Percentiles rank a stretch among this genome's conserved stretches.
Conservation (phyloP, 2,797 vertebrate genomes). For the Tiaroga cobitis region DNA sequence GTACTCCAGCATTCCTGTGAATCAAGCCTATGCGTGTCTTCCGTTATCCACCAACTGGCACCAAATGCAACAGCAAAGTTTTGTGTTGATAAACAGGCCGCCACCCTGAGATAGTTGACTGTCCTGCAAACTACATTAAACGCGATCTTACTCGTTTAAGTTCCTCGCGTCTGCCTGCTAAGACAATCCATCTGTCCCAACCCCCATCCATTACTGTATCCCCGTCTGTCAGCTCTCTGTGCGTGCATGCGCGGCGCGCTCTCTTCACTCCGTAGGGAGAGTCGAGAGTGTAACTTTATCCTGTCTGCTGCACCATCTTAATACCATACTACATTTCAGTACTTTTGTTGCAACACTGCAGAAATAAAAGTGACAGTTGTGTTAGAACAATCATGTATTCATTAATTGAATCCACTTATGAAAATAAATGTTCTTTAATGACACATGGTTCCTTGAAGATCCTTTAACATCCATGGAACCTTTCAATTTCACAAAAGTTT, state of each 20-base stretch:
- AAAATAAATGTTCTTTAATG: neutral
- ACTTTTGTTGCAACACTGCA: neutral
- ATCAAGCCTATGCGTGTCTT: neutral
- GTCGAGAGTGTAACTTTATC: constrained; percentile 35
- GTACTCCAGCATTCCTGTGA: constrained; percentile 2
- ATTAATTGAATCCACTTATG: neutral
- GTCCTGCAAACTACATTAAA: neutral
- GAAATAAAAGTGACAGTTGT: neutral
- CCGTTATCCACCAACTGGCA: neutral
- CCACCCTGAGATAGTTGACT: neutral
- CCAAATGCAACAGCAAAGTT: constrained; percentile 1
- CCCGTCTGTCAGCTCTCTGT: constrained; percentile 8
- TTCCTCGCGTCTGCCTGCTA: constrained; percentile 44
- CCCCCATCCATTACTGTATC: constrained; percentile 54
- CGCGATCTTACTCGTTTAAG: constrained; percentile 31
- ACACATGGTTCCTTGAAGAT: neutral
- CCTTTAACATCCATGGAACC: neutral
- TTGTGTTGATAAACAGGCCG: neutral
- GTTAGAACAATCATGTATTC: neutral
- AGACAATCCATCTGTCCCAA: constrained; percentile 47
- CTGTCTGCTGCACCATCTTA: neutral
- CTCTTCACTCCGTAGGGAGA: neutral
- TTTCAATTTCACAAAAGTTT: neutral
- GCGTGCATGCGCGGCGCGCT: constrained; percentile 7
- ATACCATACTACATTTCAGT: neutral